These are phyloP conservation scores for Porphyrio hochstetteri DNA, from an alignment of 2,113 vertebrate species.

Conservation along the genomic window DNA sequence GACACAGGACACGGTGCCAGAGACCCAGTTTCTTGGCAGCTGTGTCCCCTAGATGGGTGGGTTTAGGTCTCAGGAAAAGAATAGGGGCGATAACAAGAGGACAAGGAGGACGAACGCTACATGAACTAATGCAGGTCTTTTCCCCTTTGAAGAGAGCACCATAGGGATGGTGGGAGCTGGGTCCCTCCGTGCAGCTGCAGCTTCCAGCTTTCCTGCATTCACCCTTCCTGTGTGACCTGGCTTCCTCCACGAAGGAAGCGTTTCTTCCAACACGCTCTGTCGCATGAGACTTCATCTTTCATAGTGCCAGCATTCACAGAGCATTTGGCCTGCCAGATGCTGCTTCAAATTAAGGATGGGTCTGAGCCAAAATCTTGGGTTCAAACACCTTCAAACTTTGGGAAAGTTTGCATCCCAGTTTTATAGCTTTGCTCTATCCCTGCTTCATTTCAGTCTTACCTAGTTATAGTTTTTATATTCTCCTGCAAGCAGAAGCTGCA, in stretches of 20 bases:
- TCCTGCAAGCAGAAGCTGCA: conserved; percentile 46
- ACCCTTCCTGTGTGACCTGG: not conserved
- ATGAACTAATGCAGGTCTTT: not conserved
- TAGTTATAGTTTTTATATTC: conserved; percentile 59
- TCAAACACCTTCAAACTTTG: conserved; percentile 52
- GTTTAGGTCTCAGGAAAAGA: not conserved
- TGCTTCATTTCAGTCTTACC: conserved; percentile 64
- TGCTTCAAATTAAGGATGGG: conserved; percentile 47
- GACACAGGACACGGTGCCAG: not conserved
- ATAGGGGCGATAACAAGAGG: not conserved
- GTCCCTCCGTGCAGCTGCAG: not conserved
- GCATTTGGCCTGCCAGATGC: conserved; percentile 56
- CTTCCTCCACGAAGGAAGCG: not conserved
- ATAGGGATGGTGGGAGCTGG: not conserved
- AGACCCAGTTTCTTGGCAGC: not conserved
- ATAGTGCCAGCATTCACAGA: conserved; percentile 5
- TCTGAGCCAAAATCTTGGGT: conserved; percentile 54
- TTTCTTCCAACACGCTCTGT: not conserved
- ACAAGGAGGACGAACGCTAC: not conserved
- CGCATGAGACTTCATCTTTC: not conserved
- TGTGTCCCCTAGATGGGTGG: not conserved
- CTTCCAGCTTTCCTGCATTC: not conserved
- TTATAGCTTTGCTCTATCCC: conserved; percentile 28
- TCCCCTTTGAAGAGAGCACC: not conserved
- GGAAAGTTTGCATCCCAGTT: conserved; percentile 17